phyloP scores from a whole-genome alignment of 2,888 invertebrate genomes.

The Crioceris asparagi region DNA sequence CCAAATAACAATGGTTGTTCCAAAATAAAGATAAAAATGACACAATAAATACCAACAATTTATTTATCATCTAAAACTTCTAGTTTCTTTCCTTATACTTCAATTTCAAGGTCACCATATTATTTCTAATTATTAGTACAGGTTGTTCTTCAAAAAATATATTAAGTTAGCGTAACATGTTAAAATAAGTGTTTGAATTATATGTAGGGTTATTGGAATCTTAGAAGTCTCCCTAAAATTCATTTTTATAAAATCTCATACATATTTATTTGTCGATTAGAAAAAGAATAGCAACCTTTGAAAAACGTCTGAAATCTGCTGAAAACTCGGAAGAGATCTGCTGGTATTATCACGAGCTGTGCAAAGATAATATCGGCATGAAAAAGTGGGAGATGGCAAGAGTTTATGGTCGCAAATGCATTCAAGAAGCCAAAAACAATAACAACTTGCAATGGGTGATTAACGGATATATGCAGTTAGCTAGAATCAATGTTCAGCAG shows the following conservation, averaged over 20 bases:
- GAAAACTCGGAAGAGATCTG: conserved; percentile 38
- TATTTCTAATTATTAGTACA: too few relatives aligned
- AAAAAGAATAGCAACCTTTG: conserved; percentile 27
- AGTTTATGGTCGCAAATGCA: conserved; percentile 34
- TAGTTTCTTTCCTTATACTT: too few relatives aligned
- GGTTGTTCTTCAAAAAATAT: too few relatives aligned
- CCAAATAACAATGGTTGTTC: background rate
- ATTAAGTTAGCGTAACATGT: too few relatives aligned
- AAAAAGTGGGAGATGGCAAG: conserved; percentile 38
- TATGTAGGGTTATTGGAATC: too few relatives aligned
- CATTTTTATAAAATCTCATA: too few relatives aligned
- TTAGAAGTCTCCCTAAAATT: too few relatives aligned
- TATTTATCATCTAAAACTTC: background rate
- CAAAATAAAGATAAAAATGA: background rate
- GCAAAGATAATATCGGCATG: conserved; percentile 31
- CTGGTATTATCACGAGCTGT: conserved; percentile 39
- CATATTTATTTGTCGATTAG: too few relatives aligned
- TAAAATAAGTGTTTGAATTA: too few relatives aligned
- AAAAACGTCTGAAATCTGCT: conserved; percentile 27
- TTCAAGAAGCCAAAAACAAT: conserved; percentile 30
- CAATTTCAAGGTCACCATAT: too few relatives aligned
- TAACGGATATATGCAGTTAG: conserved; percentile 37
- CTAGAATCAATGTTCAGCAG: conserved; percentile 37
- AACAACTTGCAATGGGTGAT: conserved; percentile 36
- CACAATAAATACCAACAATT: background rate